Evolutionary conservation across 2,113 vertebrate genomes (phyloP).

Genomic region (Petroica traversi): DNA sequence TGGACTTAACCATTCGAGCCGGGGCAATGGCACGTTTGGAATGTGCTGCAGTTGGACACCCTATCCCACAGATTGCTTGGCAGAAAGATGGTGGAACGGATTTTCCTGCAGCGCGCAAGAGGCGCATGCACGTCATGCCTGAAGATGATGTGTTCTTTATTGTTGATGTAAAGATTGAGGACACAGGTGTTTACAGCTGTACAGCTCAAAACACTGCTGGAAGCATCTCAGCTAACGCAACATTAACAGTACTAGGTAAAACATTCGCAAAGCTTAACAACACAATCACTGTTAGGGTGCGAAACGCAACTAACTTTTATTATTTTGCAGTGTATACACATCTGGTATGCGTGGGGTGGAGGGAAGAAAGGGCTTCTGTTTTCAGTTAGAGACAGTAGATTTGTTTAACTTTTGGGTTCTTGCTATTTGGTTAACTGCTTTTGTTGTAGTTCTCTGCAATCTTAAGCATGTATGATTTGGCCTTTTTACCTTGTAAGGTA

Average conservation of each 20-base stretch:
- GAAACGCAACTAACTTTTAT: too few relatives aligned
- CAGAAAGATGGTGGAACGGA: constrained; percentile 96
- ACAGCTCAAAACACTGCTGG: constrained; percentile 95
- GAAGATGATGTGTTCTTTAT: constrained; percentile 98
- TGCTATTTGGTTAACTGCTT: neutral
- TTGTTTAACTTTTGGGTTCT: neutral
- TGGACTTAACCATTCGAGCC: constrained; percentile 90
- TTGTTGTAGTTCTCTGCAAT: neutral
- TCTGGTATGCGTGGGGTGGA: neutral
- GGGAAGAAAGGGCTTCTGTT: neutral
- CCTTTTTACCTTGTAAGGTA: neutral
- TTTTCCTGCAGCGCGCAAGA: constrained; percentile 92
- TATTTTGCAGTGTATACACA: too few relatives aligned
- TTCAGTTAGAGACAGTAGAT: neutral
- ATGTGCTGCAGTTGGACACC: constrained; percentile 89
- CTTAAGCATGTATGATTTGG: neutral
- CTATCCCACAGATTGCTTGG: constrained; percentile 94
- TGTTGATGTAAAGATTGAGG: constrained; percentile 90
- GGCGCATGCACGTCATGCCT: constrained; percentile 98
- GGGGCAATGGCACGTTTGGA: constrained; percentile 91
- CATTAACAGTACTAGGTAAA: constrained; percentile 91
- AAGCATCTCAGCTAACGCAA: constrained; percentile 91
- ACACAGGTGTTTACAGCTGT: constrained; percentile 93
- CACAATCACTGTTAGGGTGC: neutral
- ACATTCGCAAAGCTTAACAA: neutral